A percentile compares a stretch with the other conserved stretches of the same genome.
Evolutionary conservation across 2,797 vertebrate species (phyloP).

Genomic region (Melanotaenia trifasciata): DNA sequence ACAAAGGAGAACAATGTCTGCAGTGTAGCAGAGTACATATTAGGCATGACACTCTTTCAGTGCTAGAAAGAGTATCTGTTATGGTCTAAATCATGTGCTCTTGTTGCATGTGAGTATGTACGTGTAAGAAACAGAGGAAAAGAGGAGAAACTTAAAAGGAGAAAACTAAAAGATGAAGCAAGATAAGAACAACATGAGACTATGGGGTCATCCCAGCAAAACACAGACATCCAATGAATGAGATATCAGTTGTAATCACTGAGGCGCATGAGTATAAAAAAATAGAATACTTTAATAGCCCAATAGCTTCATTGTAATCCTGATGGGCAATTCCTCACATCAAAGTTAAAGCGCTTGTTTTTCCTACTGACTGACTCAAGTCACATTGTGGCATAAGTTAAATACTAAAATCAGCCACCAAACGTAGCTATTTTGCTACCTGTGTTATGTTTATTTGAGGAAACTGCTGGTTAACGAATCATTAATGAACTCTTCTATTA

Average conservation of each 20-base stretch:
- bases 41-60: slow-evolving; percentile 44
- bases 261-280: background rate
- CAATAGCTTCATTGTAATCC: background rate
- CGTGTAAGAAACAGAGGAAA: slow-evolving; percentile 13
- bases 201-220: slow-evolving; percentile 8
- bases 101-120: slow-evolving; percentile 23
- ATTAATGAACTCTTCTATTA: background rate
- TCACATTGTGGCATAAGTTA: too few species aligned
- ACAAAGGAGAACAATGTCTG: slow-evolving; percentile 50
- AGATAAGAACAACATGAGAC: slow-evolving; percentile 13
- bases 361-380: too few species aligned
- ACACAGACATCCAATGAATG: background rate
- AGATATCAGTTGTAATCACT: background rate
- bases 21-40: slow-evolving; percentile 41
- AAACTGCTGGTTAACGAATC: background rate
- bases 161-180: slow-evolving; percentile 9
- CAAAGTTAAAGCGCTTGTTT: too few species aligned
- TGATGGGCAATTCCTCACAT: background rate
- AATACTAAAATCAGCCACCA: too few species aligned
- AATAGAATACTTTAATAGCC: background rate
- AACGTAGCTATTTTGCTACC: too few species aligned
- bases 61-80: slow-evolving; percentile 48
- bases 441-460: too few species aligned
- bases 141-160: slow-evolving; percentile 32
- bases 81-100: slow-evolving; percentile 58